Base-by-base conservation (phyloP, 2,888 invertebrate species). In the Coelinius sp. region DNA sequence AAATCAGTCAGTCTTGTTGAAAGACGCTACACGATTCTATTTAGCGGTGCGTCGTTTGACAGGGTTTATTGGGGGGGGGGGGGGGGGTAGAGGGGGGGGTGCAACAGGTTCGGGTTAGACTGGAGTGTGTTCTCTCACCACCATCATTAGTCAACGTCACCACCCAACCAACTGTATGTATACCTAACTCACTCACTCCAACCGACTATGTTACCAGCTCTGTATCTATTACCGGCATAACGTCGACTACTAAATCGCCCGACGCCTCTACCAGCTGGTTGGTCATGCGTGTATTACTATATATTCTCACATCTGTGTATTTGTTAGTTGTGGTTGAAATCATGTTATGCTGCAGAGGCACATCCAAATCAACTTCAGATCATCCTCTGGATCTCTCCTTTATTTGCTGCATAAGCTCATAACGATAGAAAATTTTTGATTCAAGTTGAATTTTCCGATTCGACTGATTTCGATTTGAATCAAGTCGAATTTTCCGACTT, bases 91-190 rank as follows among this genome's bases (percentile, higher is more conserved):
- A n/a, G n/a, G n/a, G n/a, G n/a, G n/a, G 85, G 84, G 86, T 85
- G 86, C 87, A 87, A 87, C 87, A 87, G 87, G 87, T 87, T 77
- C 82, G 86, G 85, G 84, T 83, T 85, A 84, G 83, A 84, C 81
- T 82, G 82, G 84, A 87, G 86, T 85, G 82, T 85, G 84, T 85
- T 85, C 86, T 87, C 86, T 86, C 87, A 84, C 86, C 87, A 85
- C 86, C 87, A 87, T 87, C 86, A 86, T 86, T 86, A 86, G 85
- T 86, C 86, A 85, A 85, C 84, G 86, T 86, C 86, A 85, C 83
- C 85, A 84, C 83, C 80, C 83, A 81, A 77, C 75, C 74, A 72
- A 76, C 74, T 77, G 69, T 73, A 69, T 73, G 68, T 73, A 66
- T 76, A 76, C 72, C 74, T 69, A 70, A 68, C 52, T 69, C 67